A percentile compares a stretch with the other conserved stretches of the same genome.
Conservation (phyloP, 1,140 invertebrate genomes). For the Hypsibius dujardini region DNA sequence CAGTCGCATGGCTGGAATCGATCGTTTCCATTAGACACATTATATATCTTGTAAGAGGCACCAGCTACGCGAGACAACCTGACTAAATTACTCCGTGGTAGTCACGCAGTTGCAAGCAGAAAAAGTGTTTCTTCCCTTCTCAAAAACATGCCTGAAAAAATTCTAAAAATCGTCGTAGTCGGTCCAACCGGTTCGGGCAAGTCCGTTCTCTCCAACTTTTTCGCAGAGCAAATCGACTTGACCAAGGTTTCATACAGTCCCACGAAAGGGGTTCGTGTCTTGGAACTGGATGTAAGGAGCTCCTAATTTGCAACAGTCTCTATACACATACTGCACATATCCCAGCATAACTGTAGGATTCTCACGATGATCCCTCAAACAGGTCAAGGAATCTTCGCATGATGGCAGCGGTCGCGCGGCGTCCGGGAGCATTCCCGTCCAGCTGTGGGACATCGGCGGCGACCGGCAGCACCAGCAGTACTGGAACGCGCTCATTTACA, state of each 20-base stretch:
- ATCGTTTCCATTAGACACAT: too few relatives aligned
- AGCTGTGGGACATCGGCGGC: constrained; percentile 8
- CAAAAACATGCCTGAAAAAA: background rate
- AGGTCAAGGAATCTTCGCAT: background rate
- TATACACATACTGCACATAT: background rate
- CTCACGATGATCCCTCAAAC: background rate
- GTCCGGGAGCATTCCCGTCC: background rate
- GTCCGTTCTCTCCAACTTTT: background rate
- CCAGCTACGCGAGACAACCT: too few relatives aligned
- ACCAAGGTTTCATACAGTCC: background rate
- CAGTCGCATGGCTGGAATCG: too few relatives aligned
- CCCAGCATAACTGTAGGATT: background rate
- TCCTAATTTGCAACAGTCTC: background rate
- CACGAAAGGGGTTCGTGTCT: background rate
- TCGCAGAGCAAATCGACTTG: background rate
- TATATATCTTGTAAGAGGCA: too few relatives aligned
- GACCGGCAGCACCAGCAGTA: background rate
- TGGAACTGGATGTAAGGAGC: background rate
- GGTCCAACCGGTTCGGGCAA: background rate
- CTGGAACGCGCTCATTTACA: background rate
- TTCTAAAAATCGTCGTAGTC: background rate
- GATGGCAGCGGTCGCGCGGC: background rate
- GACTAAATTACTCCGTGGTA: too few relatives aligned
- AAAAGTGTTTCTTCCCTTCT: too few relatives aligned
- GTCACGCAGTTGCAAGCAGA: too few relatives aligned